Base-by-base conservation (phyloP, 2,113 vertebrate genomes). In the Cervus canadensis region DNA sequence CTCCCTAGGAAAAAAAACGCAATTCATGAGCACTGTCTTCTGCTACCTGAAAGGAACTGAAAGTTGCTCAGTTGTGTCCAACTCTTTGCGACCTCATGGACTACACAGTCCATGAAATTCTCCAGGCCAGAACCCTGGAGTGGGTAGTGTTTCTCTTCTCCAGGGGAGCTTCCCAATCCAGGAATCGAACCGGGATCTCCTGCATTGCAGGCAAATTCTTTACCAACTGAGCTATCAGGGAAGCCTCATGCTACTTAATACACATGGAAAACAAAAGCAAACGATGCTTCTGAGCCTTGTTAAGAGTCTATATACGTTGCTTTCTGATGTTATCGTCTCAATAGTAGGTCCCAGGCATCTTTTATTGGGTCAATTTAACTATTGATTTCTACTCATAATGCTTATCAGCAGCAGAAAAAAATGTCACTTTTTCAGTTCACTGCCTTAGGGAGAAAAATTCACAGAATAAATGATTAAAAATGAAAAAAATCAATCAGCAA, bases 331-430 rank as follows among this genome's bases (percentile, higher is more conserved):
- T 89, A 56, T 14, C 52, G 14, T 94, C 83, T 93, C 83, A 54
- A 25, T 2, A 64, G 33, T 13, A 87, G 25, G 11, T 59, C 36
- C 67, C 43, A 56, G 21, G 30, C 96, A 86, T 89, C 62, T 92
- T 54, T 92, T 87, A 87, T 25, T 82, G n/a, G 62, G 87, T 94
- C 90, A 90, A 95, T 95, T 97, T 95, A 97, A 92, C 87, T 79
- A 96, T n/a, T 95, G 92, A 97, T 97, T 96, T 97, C 45, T 89
- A 93, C 33, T 71, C 25, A 67, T 57, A 60, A 59, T 59, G 50
- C 16, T 87, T 94, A 95, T 56, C 88, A 91, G 84, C 23, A 12
- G 28, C n/a, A 93, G 83, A 74, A 94, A 96, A 96, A 96, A 84
- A 92, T 71, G 23, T 59, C 79, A 79, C 11, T 54, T 92, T 87